These are phyloP conservation scores for Odontomachus brunneus DNA, from an alignment of 1,140 invertebrate species.

Conservation along the genomic window DNA sequence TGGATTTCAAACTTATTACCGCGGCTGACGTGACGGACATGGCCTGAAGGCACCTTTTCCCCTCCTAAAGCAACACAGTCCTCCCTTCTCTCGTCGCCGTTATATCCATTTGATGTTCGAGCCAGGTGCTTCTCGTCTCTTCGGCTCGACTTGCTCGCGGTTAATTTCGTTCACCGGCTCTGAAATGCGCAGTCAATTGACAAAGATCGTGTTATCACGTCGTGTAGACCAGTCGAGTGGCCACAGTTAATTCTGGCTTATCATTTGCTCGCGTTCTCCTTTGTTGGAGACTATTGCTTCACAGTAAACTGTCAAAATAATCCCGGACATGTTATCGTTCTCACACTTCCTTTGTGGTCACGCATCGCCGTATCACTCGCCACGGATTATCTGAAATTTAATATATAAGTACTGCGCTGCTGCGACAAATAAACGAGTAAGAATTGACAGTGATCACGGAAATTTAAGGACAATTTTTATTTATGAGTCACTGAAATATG, in stretches of 20 bases:
- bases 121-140: slow-evolving; percentile 72
- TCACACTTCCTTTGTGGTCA: not conserved
- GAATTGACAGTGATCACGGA: not conserved
- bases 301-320: slow-evolving; percentile 55
- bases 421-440: not conserved
- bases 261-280: slow-evolving; percentile 49
- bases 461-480: not conserved
- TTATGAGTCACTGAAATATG: not conserved
- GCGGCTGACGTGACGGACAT: slow-evolving; percentile 78
- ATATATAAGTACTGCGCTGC: not conserved
- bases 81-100: slow-evolving; percentile 39
- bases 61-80: slow-evolving; percentile 51
- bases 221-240: slow-evolving; percentile 40
- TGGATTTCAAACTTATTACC: slow-evolving; percentile 82
- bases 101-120: slow-evolving; percentile 75
- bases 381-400: slow-evolving; percentile 7
- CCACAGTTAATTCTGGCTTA: slow-evolving; percentile 53
- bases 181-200: slow-evolving; percentile 59
- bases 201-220: slow-evolving; percentile 59
- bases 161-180: slow-evolving; percentile 51
- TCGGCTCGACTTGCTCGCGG: slow-evolving; percentile 56
- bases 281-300: slow-evolving; percentile 47
- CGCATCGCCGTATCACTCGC: not conserved
- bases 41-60: slow-evolving; percentile 68
- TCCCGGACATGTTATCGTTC: slow-evolving; percentile 20